Conservation (phyloP, 2,113 vertebrate genomes). For the Hyperopisus bebe region DNA sequence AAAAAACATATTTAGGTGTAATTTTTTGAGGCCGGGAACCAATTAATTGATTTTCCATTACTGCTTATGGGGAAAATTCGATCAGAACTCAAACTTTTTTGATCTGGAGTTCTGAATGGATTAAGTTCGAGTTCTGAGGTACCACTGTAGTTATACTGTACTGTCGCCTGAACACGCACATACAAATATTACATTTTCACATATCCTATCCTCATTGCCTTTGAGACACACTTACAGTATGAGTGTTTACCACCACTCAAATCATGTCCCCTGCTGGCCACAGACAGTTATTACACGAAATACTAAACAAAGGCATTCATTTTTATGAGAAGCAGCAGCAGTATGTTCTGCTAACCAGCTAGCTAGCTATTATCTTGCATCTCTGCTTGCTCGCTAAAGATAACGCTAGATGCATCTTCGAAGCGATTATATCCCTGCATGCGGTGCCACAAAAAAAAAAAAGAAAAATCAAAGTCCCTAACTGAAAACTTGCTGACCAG, state of each 20-base stretch:
- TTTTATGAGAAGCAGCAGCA: background rate
- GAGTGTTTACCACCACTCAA: background rate
- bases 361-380: background rate
- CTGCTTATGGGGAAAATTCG: no score
- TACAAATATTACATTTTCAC: background rate
- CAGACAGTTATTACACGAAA: background rate
- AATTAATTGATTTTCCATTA: no score
- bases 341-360: background rate
- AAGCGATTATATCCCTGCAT: background rate
- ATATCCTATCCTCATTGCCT: background rate
- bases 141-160: background rate
- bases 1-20: no score
- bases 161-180: background rate
- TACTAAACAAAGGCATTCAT: background rate
- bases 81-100: no score
- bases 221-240: background rate
- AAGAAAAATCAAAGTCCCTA: background rate
- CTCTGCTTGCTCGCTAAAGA: background rate
- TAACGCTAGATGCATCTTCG: background rate
- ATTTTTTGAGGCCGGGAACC: no score
- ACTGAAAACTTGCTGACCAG: background rate
- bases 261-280: background rate
- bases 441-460: background rate
- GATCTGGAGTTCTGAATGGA: no score
- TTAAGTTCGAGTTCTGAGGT: no score